Base-by-base conservation (phyloP, 2,797 vertebrate species). In the Carapus acus region DNA sequence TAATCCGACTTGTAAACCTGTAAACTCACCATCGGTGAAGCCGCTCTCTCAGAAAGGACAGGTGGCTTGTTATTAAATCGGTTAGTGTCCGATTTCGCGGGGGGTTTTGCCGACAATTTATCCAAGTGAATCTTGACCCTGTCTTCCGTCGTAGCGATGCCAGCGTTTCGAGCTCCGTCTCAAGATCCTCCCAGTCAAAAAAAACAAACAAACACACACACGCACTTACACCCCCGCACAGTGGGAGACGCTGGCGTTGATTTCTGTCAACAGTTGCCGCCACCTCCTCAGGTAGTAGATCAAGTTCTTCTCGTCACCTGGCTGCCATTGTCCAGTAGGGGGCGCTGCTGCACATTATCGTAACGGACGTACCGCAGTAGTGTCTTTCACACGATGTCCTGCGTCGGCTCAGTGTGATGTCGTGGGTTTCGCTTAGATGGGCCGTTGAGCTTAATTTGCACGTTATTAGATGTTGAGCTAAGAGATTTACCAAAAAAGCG, bases 331-430 rank as follows among this genome's bases (percentile, higher is more conserved):
- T 5, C 9, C 23, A 8, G 34, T 14, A 2, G 46, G 34, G 47
- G 71, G 77, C 34, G 65, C 49, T 58, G 41, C 19, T 54, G 56
- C 56, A 67, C 66, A 69, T 67, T n/a, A n/a, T n/a, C n/a, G n/a
- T n/a, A n/a, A n/a, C n/a, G n/a, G n/a, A n/a, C n/a, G n/a, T n/a
- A n/a, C n/a, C n/a, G n/a, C n/a, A n/a, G n/a, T n/a, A n/a, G n/a
- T n/a, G n/a, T n/a, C n/a, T n/a, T n/a, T n/a, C n/a, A n/a, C n/a
- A n/a, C n/a, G n/a, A n/a, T n/a, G n/a, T n/a, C n/a, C n/a, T n/a
- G n/a, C n/a, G n/a, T n/a, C n/a, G n/a, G n/a, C n/a, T n/a, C n/a
- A n/a, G n/a, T n/a, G n/a, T n/a, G n/a, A n/a, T n/a, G n/a, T n/a
- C n/a, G n/a, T n/a, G n/a, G n/a, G n/a, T n/a, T n/a, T n/a, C n/a